A percentile compares a stretch with the other conserved stretches of the same genome.
These are phyloP conservation scores for Heliocidaris erythrogramma DNA, from an alignment of 35 echinoderm and acorn worm species.

Conservation along the genomic window DNA sequence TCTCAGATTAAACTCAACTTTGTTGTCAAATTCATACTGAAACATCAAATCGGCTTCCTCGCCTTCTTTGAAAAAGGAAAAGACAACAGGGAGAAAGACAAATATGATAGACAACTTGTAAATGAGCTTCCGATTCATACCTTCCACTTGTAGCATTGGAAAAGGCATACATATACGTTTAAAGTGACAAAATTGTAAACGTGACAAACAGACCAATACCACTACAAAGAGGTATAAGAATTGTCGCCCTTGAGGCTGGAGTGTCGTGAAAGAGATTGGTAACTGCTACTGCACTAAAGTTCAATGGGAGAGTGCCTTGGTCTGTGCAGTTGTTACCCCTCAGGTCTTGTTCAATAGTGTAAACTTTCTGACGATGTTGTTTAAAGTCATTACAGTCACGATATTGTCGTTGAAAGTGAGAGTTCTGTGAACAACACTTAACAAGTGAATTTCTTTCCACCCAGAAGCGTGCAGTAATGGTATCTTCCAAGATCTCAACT, in stretches of 20 bases:
- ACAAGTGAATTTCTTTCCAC: neutral
- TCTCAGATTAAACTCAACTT: neutral
- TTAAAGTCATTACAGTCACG: neutral
- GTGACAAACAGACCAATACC: neutral
- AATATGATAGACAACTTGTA: neutral
- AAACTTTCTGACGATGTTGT: neutral
- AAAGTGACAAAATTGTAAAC: neutral
- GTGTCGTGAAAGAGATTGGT: neutral
- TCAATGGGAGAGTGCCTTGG: neutral
- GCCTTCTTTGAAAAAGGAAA: neutral
- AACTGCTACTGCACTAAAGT: neutral
- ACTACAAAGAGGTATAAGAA: too few relatives aligned
- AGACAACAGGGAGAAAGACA: neutral
- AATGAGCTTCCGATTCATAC: neutral
- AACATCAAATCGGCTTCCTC: neutral
- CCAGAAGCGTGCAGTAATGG: neutral
- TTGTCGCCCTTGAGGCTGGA: too few relatives aligned
- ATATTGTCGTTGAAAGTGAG: neutral
- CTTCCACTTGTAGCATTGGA: neutral
- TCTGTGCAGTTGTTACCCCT: neutral
- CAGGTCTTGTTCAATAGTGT: neutral
- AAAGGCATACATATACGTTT: neutral
- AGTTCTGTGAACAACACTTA: neutral
- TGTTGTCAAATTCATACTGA: neutral
- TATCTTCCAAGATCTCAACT: neutral